Conservation (phyloP, 35 echinoderm and acorn worm genomes). For the Ophioderma brevispina region DNA sequence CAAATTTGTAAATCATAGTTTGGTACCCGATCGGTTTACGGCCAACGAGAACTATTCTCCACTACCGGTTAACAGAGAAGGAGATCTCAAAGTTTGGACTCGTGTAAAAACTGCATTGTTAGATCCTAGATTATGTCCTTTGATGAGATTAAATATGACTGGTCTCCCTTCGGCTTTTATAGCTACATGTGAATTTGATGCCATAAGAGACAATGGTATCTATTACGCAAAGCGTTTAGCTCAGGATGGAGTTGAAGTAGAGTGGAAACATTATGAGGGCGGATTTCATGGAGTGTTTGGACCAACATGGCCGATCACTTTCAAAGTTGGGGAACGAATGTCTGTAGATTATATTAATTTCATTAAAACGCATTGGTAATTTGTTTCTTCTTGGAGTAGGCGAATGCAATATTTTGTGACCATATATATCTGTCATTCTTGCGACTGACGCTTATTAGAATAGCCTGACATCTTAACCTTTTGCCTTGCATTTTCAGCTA, state of each 20-base stretch:
- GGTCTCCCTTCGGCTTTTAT: slow-evolving; percentile 75
- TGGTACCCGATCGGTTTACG: slow-evolving; percentile 34
- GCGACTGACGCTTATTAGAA: no score
- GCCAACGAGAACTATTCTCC: neutral
- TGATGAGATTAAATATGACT: slow-evolving; percentile 52
- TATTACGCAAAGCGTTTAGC: slow-evolving; percentile 56
- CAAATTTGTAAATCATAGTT: slow-evolving; percentile 30
- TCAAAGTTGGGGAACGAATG: slow-evolving; percentile 69
- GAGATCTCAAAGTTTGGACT: slow-evolving; percentile 25
- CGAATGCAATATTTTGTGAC: no score
- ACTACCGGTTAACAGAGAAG: neutral
- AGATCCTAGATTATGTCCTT: slow-evolving; percentile 40
- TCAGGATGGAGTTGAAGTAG: slow-evolving; percentile 46
- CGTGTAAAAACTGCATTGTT: slow-evolving; percentile 35
- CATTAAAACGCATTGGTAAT: slow-evolving; percentile 62
- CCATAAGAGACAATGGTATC: slow-evolving; percentile 76
- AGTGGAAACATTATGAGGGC: slow-evolving; percentile 72
- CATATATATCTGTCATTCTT: no score
- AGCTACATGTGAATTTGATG: slow-evolving; percentile 84
- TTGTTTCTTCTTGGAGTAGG: no score
- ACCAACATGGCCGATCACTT: slow-evolving; percentile 1
- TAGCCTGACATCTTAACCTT: no score
- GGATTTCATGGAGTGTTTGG: slow-evolving; percentile 84
- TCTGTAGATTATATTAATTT: slow-evolving; percentile 57
- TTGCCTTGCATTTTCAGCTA: no score